Evolutionary conservation across 2,797 vertebrate species (phyloP).

Genomic region (Helostoma temminkii): DNA sequence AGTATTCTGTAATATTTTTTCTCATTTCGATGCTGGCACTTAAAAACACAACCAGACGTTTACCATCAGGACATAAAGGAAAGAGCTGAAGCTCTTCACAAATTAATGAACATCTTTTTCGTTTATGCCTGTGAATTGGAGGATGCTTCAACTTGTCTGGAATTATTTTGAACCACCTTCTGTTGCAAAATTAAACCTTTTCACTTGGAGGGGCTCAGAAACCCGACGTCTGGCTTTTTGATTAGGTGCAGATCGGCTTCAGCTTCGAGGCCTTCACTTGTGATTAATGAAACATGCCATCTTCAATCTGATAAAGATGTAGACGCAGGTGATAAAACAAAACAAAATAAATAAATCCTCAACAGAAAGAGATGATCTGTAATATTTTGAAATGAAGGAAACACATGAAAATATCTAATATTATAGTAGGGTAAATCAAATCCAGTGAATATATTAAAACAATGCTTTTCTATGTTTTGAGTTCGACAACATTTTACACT

Average conservation of each 20-base stretch:
- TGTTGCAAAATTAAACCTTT: conserved; percentile 22
- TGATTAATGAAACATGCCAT: background rate
- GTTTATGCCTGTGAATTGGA: conserved; percentile 13
- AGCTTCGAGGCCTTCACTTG: background rate
- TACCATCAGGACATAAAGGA: conserved; percentile 36
- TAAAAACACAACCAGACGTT: conserved; percentile 47
- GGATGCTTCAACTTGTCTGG: conserved; percentile 39
- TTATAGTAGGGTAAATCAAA: no score
- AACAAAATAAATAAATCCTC: background rate
- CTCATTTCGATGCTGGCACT: conserved; percentile 25
- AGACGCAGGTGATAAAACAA: background rate
- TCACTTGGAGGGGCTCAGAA: conserved; percentile 10
- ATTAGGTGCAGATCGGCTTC: conserved; percentile 7
- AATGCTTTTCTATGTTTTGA: no score
- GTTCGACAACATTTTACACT: no score
- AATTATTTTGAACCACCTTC: conserved; percentile 11
- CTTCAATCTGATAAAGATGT: background rate
- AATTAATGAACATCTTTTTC: conserved; percentile 32
- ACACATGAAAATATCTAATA: background rate
- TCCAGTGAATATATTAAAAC: no score
- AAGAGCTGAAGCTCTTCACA: conserved; percentile 30
- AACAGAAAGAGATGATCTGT: background rate
- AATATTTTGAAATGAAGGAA: no score
- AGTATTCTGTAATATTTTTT: conserved; percentile 25
- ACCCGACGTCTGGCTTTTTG: background rate